phyloP scores from a whole-genome alignment of 2,888 invertebrate species.

The Hypselothyrea guttata region DNA sequence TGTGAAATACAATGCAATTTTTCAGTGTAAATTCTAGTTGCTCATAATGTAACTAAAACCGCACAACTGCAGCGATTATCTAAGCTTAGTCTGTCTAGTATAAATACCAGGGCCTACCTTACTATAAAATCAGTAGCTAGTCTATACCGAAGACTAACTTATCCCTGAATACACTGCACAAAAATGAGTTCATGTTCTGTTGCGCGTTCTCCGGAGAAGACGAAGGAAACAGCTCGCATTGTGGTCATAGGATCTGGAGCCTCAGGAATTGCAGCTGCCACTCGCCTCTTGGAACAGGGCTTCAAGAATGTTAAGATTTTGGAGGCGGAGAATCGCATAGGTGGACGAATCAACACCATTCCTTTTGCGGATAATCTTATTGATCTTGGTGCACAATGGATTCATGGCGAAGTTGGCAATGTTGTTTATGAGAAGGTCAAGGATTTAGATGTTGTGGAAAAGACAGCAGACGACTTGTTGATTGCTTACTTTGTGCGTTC shows the following conservation, averaged over 20 bases:
- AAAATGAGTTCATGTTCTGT: constrained; percentile 17
- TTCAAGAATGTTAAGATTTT: constrained; percentile 83
- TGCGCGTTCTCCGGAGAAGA: neutral
- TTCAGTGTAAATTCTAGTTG: too few species aligned
- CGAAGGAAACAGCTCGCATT: constrained; percentile 67
- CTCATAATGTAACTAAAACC: too few species aligned
- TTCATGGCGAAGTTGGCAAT: constrained; percentile 85
- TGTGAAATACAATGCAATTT: too few species aligned
- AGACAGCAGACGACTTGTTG: constrained; percentile 54
- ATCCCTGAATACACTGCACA: too few species aligned
- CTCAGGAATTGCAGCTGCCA: constrained; percentile 81
- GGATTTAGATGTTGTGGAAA: constrained; percentile 66
- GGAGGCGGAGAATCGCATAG: constrained; percentile 86
- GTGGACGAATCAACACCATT: constrained; percentile 85
- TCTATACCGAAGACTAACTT: too few species aligned
- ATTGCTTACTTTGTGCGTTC: constrained; percentile 73
- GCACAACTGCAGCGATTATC: too few species aligned
- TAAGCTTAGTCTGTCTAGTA: too few species aligned
- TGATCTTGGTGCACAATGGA: constrained; percentile 91
- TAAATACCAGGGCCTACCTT: too few species aligned
- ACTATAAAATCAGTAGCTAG: too few species aligned
- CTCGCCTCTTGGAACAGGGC: constrained; percentile 80
- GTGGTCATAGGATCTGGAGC: constrained; percentile 81
- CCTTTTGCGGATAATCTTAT: constrained; percentile 84
- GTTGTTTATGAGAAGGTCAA: constrained; percentile 84